These are phyloP conservation scores for Cisticola juncidis DNA, from an alignment of 2,113 vertebrate species.

Conservation along the genomic window DNA sequence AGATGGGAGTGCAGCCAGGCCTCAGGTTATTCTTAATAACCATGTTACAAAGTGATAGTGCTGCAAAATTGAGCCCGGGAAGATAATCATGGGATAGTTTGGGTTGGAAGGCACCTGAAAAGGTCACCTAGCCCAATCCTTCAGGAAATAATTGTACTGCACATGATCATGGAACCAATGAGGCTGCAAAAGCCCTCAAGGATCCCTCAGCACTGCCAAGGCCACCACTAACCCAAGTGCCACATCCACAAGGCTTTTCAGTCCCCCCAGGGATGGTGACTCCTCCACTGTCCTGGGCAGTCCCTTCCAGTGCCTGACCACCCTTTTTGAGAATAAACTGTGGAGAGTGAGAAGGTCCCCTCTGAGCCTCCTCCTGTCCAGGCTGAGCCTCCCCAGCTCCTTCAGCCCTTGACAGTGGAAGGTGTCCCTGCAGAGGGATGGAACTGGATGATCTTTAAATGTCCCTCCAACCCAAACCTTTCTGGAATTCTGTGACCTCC, in stretches of 20 bases:
- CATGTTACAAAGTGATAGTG: neutral
- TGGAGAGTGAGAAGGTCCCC: neutral
- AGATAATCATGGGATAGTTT: neutral
- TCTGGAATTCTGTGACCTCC: neutral
- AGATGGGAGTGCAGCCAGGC: neutral
- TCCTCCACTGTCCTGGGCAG: neutral
- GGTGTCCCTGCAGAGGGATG: neutral
- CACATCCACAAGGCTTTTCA: neutral
- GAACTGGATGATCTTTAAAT: neutral
- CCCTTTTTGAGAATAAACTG: neutral
- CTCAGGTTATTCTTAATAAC: neutral
- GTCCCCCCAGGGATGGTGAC: neutral
- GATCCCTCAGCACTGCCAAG: neutral
- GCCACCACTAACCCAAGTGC: neutral
- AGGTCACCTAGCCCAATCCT: neutral
- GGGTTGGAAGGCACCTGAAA: neutral
- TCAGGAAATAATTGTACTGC: neutral
- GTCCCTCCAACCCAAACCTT: neutral
- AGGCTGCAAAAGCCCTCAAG: neutral
- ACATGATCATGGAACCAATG: neutral
- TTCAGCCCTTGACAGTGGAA: neutral
- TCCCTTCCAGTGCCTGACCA: neutral
- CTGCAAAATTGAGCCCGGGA: neutral
- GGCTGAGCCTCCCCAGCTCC: neutral
- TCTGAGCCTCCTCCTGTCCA: neutral